Base-by-base conservation (phyloP, 2,888 invertebrate species). In the Rhagophthalmus giganteus region DNA sequence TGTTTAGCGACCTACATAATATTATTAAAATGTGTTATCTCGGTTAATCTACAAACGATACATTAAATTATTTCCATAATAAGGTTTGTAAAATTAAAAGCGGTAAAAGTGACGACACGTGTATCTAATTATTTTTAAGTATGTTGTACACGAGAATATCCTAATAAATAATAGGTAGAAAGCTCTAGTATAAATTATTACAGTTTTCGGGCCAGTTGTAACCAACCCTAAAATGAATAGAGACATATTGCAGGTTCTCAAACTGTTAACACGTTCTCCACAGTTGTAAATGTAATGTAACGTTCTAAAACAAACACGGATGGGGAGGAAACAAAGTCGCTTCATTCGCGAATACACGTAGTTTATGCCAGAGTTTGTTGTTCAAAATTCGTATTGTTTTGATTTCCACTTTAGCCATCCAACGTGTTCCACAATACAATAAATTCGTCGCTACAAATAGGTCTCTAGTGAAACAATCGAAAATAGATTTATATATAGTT, bases 261-360 rank as follows among this genome's bases (percentile, higher is more conserved):
- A 41, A 41, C 40, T 41, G 40, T 41, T 41, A 41, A 32, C 40
- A 41, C 40, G 40, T 41, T 39, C 40, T 41, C 15, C 14, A 31
- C 31, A 31, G 40, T 44, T 44, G 44, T 44, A 34, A 44, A 44
- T 30, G 16, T 26, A 44, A 44, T 44, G 28, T 44, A 26, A 28
- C 35, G 25, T 44, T 34, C 35, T 27, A 35, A 27, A 34, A 16
- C 44, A 34, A 44, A 44, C 44, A 34, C 31, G 42, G 32, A 42
- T 34, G 26, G 44, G 44, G 44, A 26, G 44, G 35, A 44, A 44
- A 34, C 44, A 35, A 35, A 34, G 35, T 28, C 44, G 28, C 28
- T 44, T 12, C 28, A 35, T 32, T 35, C 13, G 28, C 28, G 25
- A 24, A 39, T 39, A 28, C 16, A 35, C 34, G 27, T 44, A 44